phyloP scores from a whole-genome alignment of 2,888 invertebrate species.

The Lepeophtheirus nordmannii region DNA sequence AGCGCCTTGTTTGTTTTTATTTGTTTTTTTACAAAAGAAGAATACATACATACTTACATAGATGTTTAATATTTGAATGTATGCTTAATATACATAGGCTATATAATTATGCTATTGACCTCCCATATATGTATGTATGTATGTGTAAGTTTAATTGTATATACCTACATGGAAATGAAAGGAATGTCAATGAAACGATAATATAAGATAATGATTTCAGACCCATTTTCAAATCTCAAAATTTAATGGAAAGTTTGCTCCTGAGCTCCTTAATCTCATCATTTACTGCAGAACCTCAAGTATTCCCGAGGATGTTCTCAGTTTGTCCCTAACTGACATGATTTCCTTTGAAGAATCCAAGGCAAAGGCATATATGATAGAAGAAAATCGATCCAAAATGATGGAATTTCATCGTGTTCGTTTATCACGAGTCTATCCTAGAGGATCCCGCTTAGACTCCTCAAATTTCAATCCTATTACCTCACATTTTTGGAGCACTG shows the following conservation, averaged over 20 bases:
- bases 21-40: too few relatives aligned
- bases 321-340: constrained; percentile 29
- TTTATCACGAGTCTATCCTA: constrained; percentile 30
- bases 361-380: constrained; percentile 31
- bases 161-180: not conserved
- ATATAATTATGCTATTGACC: not conserved
- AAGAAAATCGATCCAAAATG: constrained; percentile 30
- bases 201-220: not conserved
- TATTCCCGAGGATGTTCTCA: not conserved
- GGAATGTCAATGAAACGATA: not conserved
- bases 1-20: too few relatives aligned
- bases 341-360: constrained; percentile 35
- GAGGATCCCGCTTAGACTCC: constrained; percentile 10
- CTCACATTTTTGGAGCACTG: constrained; percentile 14
- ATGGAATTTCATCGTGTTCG: constrained; percentile 32
- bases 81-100: not conserved
- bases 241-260: not conserved
- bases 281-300: constrained; percentile 67
- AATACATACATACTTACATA: too few relatives aligned
- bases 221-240: not conserved
- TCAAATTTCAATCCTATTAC: constrained; percentile 17
- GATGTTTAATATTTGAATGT: not conserved
- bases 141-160: too few relatives aligned
- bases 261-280: constrained; percentile 85
- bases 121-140: too few relatives aligned